Conservation (phyloP, 2,888 invertebrate genomes). For the Ptychoptera albimana region DNA sequence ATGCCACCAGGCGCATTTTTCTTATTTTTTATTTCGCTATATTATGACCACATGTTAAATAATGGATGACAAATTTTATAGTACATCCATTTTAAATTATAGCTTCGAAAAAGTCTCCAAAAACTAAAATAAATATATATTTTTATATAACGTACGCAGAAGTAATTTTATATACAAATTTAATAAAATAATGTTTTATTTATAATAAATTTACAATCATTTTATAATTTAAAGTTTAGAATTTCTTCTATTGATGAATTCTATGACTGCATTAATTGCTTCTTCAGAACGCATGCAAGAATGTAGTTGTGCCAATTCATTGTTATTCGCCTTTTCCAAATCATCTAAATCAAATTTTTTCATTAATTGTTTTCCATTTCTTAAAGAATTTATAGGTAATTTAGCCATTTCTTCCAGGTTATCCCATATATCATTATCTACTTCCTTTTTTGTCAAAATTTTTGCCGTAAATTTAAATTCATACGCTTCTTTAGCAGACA, state of each 20-base stretch:
- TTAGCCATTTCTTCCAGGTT: conserved; percentile 37
- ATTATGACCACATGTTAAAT: too few species aligned
- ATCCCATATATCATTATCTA: conserved; percentile 42
- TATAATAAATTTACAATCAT: neutral
- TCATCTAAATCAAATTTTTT: conserved; percentile 39
- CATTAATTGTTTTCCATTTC: conserved; percentile 53
- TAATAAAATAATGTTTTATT: too few species aligned
- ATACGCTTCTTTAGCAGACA: conserved; percentile 65
- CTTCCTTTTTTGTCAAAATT: conserved; percentile 48
- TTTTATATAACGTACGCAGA: too few species aligned
- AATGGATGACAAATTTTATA: too few species aligned
- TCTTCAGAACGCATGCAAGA: conserved; percentile 50
- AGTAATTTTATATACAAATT: too few species aligned
- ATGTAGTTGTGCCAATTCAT: conserved; percentile 49
- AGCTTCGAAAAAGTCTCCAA: too few species aligned
- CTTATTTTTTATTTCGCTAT: too few species aligned
- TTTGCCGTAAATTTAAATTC: conserved; percentile 62
- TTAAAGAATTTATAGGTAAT: conserved; percentile 40
- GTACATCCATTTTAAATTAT: too few species aligned
- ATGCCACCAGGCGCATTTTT: neutral
- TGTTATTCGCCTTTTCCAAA: conserved; percentile 47
- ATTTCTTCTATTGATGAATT: conserved; percentile 16
- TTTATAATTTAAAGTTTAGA: conserved; percentile 18
- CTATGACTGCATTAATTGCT: conserved; percentile 36
- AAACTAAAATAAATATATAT: too few species aligned